phyloP scores from a whole-genome alignment of 1,140 invertebrate species.

The Medauroidea extradentata region DNA sequence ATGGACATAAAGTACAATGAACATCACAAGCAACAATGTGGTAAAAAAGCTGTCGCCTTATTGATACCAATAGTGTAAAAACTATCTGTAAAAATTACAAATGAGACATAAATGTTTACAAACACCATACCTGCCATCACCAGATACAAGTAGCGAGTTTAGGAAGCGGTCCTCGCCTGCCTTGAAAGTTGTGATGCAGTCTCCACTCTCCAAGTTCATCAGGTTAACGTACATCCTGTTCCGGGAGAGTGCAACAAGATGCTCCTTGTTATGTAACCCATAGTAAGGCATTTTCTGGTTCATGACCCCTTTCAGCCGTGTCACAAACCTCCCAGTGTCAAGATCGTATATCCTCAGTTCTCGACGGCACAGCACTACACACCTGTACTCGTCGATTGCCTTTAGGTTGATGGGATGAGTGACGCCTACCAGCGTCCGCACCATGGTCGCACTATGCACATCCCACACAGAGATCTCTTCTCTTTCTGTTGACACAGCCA shows the following conservation, averaged over 20 bases:
- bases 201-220: slow-evolving; percentile 75
- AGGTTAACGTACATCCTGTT: slow-evolving; percentile 89
- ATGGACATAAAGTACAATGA: too few relatives aligned
- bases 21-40: too few relatives aligned
- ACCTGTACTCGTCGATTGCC: slow-evolving; percentile 62
- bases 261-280: slow-evolving; percentile 71
- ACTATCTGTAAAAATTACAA: too few relatives aligned
- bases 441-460: slow-evolving; percentile 49
- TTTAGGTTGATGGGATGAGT: slow-evolving; percentile 64
- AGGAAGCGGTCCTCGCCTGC: slow-evolving; percentile 84
- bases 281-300: slow-evolving; percentile 90
- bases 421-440: slow-evolving; percentile 64
- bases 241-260: slow-evolving; percentile 74
- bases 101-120: too few relatives aligned
- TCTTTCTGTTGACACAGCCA: slow-evolving; percentile 63
- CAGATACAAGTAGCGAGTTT: slow-evolving; percentile 80
- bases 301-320: slow-evolving; percentile 79
- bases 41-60: too few relatives aligned
- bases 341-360: slow-evolving; percentile 77
- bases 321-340: slow-evolving; percentile 63
- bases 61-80: too few relatives aligned
- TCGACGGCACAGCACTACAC: slow-evolving; percentile 72
- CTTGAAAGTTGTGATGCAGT: slow-evolving; percentile 83
- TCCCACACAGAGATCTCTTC: slow-evolving; percentile 80
- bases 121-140: slow-evolving; percentile 72